These are phyloP conservation scores for Ceyx erithaca DNA, from an alignment of 2,797 vertebrate species.

Conservation along the genomic window DNA sequence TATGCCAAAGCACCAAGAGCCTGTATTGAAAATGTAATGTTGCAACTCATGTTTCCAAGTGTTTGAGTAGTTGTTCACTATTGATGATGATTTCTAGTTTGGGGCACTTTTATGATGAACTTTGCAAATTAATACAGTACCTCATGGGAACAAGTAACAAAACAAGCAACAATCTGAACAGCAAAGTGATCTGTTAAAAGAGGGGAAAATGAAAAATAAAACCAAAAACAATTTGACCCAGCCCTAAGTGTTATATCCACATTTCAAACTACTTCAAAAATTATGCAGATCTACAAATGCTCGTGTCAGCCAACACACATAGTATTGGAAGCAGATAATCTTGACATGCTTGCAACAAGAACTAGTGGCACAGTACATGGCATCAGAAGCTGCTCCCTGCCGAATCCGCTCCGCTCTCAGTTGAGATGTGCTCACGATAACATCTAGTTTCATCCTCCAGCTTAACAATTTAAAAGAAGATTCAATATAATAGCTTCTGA, in stretches of 20 bases:
- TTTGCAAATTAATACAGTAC: background rate
- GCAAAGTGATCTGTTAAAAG: background rate
- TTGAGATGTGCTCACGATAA: background rate
- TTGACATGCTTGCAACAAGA: background rate
- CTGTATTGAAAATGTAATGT: background rate
- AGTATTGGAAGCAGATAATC: constrained; percentile 47
- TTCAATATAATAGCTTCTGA: constrained; percentile 61
- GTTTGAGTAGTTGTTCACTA: background rate
- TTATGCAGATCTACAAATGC: constrained; percentile 14
- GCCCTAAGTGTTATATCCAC: background rate
- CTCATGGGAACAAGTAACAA: background rate
- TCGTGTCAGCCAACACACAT: constrained; percentile 21
- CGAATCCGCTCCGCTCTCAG: background rate
- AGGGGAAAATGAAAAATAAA: background rate
- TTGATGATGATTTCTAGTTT: background rate
- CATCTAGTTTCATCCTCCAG: constrained; percentile 51
- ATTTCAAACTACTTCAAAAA: constrained; percentile 22
- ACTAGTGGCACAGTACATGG: background rate
- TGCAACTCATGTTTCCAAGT: background rate
- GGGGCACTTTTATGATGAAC: background rate
- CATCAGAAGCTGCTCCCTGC: constrained; percentile 41
- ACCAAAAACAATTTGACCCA: background rate
- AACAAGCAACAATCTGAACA: constrained; percentile 5
- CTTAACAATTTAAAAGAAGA: constrained; percentile 60
- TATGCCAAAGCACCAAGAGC: background rate